These are phyloP conservation scores for Beris morrisii DNA, from an alignment of 2,888 invertebrate species.

Conservation along the genomic window DNA sequence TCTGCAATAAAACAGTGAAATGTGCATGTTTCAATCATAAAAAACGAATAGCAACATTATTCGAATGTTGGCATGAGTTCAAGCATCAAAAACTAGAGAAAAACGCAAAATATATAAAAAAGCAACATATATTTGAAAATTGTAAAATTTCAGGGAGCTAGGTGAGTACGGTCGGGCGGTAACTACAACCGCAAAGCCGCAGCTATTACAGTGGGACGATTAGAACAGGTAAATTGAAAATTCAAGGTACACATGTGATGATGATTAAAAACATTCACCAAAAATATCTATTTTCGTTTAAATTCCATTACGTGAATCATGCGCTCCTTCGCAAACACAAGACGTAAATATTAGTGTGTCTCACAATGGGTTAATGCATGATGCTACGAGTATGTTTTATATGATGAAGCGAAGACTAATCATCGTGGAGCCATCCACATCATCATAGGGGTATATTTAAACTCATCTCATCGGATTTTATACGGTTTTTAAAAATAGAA, in stretches of 20 bases:
- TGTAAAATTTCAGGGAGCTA: background rate
- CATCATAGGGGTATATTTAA: conserved; percentile 32
- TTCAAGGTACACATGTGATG: no score
- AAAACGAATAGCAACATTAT: no score
- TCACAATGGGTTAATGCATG: background rate
- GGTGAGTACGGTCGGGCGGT: no score
- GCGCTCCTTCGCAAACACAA: background rate
- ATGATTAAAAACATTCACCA: no score
- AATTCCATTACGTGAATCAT: conserved; percentile 14
- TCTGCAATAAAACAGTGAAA: conserved; percentile 42
- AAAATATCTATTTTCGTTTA: background rate
- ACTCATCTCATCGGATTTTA: conserved; percentile 19
- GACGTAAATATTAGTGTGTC: background rate
- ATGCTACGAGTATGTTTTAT: background rate
- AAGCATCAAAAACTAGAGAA: background rate
- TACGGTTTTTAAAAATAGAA: conserved; percentile 23
- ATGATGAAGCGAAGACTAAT: conserved; percentile 16
- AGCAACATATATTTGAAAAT: background rate
- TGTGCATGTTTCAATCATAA: background rate
- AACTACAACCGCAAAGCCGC: no score
- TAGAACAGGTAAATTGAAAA: no score
- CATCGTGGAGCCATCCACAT: conserved; percentile 18
- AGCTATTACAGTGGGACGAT: no score
- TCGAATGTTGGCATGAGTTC: no score
- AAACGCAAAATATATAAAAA: background rate